phyloP scores from a whole-genome alignment of 2,888 invertebrate genomes.

The Rhagonycha fulva region DNA sequence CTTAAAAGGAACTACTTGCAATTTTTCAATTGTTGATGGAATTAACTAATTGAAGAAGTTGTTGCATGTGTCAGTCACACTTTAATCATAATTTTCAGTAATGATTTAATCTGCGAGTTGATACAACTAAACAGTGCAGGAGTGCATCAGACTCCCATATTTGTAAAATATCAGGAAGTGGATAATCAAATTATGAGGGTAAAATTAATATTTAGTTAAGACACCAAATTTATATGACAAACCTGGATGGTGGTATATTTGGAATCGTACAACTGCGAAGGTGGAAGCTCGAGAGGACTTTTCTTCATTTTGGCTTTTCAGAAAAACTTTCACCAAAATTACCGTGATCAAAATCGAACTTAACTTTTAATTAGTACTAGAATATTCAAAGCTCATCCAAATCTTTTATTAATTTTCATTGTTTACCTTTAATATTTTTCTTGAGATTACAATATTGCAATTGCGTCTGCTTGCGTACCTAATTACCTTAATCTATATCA shows the following conservation, averaged over 20 bases:
- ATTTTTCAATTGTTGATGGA: slow-evolving; percentile 31
- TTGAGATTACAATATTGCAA: slow-evolving; percentile 13
- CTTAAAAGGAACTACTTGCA: slow-evolving; percentile 14
- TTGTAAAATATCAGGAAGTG: neutral
- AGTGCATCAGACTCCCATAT: neutral
- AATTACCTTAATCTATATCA: slow-evolving; percentile 6
- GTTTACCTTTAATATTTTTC: slow-evolving; percentile 15
- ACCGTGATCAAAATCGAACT: neutral
- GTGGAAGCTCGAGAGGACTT: slow-evolving; percentile 23
- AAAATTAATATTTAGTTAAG: neutral
- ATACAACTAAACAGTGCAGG: neutral
- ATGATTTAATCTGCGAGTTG: slow-evolving; percentile 16
- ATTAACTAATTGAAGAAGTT: slow-evolving; percentile 31
- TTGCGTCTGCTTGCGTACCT: slow-evolving; percentile 4
- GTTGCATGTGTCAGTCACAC: slow-evolving; percentile 34
- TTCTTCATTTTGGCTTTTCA: slow-evolving; percentile 3
- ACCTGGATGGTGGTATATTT: slow-evolving; percentile 36
- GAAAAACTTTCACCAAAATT: neutral
- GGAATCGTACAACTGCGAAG: slow-evolving; percentile 35
- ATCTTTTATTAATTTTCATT: slow-evolving; percentile 18
- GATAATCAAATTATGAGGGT: neutral
- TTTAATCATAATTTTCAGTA: slow-evolving; percentile 25
- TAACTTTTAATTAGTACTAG: neutral
- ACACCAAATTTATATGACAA: neutral
- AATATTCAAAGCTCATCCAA: neutral